Percentiles rank a stretch among this genome's conserved stretches.
These are phyloP conservation scores for Aricia agestis DNA, from an alignment of 1,140 invertebrate genomes.

Conservation along the genomic window DNA sequence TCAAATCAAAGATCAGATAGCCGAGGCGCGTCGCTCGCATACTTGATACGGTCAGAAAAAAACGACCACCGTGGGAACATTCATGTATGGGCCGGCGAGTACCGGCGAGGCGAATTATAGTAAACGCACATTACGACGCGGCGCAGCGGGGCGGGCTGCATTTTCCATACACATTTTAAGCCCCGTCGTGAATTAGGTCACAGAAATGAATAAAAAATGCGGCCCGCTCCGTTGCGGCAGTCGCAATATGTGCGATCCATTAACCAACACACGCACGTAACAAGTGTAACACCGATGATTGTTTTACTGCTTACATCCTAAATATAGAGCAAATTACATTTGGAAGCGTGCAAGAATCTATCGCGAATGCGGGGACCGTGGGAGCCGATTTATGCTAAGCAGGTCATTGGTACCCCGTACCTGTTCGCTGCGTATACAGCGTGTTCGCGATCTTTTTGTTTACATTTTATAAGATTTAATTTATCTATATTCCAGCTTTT, in stretches of 20 bases:
- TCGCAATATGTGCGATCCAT: constrained; percentile 20
- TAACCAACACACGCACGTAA: constrained; percentile 74
- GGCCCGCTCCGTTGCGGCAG: too few species aligned
- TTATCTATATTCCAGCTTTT: too few species aligned
- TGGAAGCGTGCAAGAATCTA: constrained; percentile 72
- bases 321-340: constrained; percentile 74
- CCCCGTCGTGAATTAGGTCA: too few species aligned
- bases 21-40: not conserved
- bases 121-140: too few species aligned
- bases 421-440: constrained; percentile 59
- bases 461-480: not conserved
- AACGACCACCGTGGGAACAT: constrained; percentile 52
- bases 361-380: constrained; percentile 63
- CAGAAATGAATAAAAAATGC: too few species aligned
- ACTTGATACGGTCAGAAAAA: constrained; percentile 39
- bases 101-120: not conserved
- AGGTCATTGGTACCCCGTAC: constrained; percentile 72
- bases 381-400: constrained; percentile 69
- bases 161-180: not conserved
- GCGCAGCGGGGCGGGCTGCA: not conserved
- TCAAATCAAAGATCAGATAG: constrained; percentile 12
- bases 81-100: constrained; percentile 32
- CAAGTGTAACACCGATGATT: constrained; percentile 78
- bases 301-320: constrained; percentile 68
- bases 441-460: constrained; percentile 30